phyloP scores from a whole-genome alignment of 1,140 invertebrate species.

The Drosophila busckii region DNA sequence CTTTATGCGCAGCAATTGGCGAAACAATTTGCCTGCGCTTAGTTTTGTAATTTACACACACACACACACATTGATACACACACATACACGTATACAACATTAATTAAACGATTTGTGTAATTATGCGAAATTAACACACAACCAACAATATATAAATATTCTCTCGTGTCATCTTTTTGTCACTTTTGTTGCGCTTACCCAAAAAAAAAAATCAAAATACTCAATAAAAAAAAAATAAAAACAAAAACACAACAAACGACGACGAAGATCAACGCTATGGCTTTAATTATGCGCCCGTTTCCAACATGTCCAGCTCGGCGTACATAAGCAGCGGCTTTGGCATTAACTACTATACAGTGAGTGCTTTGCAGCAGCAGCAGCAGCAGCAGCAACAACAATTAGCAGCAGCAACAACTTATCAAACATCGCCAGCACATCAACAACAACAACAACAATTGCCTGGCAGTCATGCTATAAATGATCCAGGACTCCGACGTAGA shows the following conservation, averaged over 20 bases:
- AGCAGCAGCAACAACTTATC: constrained; percentile 30
- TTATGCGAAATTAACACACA: constrained; percentile 53
- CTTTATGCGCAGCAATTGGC: constrained; percentile 15
- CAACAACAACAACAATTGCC: constrained; percentile 14
- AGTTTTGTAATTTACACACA: constrained; percentile 24
- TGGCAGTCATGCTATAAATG: constrained; percentile 47
- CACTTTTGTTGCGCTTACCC: constrained; percentile 63
- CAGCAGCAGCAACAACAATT: constrained; percentile 25
- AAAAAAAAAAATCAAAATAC: constrained; percentile 23
- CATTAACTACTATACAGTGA: constrained; percentile 72
- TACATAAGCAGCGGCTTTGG: constrained; percentile 73
- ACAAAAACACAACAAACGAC: constrained; percentile 23
- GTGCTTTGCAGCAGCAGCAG: constrained; percentile 35
- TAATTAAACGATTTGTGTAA: constrained; percentile 33
- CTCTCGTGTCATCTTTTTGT: constrained; percentile 70
- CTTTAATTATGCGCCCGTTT: constrained; percentile 52
- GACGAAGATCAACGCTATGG: constrained; percentile 49
- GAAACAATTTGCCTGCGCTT: constrained; percentile 24
- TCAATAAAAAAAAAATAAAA: constrained; percentile 29
- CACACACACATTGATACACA: constrained; percentile 11
- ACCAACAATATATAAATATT: constrained; percentile 51
- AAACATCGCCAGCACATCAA: constrained; percentile 29
- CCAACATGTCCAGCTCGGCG: constrained; percentile 65
- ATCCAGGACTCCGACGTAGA: constrained; percentile 82
- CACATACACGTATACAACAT: constrained; percentile 6